phyloP scores from a whole-genome alignment of 2,113 vertebrate genomes.

The Chlorodrepanis virens region DNA sequence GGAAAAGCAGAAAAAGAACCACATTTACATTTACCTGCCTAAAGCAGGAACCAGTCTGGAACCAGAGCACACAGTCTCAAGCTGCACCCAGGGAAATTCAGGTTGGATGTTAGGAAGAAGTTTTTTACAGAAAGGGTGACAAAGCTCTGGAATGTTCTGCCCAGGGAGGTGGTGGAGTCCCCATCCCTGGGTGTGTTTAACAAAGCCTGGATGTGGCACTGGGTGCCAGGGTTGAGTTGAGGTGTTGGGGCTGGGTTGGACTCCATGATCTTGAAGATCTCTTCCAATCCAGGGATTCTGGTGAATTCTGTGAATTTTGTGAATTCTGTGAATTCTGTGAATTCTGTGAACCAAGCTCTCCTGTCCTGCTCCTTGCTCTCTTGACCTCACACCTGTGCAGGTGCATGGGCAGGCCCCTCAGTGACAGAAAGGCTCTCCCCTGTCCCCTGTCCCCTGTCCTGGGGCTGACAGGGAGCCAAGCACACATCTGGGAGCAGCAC shows the following conservation, averaged over 20 bases:
- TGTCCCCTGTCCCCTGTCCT: not conserved
- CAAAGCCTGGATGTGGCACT: not conserved
- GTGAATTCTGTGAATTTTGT: too few relatives aligned
- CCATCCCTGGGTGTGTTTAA: not conserved
- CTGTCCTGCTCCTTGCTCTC: not conserved
- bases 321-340: not conserved
- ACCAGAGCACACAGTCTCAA: not conserved
- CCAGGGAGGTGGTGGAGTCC: not conserved
- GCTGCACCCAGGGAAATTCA: not conserved
- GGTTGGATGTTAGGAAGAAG: not conserved
- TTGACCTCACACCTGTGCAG: not conserved
- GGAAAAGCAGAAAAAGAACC: not conserved
- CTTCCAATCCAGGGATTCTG: not conserved
- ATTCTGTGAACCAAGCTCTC: not conserved
- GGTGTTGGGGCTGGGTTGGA: not conserved
- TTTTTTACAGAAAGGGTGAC: not conserved
- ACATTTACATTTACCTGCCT: not conserved
- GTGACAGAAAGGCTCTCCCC: not conserved
- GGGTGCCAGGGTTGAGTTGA: not conserved
- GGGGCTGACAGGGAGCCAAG: not conserved
- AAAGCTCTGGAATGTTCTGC: not conserved
- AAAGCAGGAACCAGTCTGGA: not conserved
- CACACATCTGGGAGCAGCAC: fast-evolving
- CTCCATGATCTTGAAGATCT: not conserved
- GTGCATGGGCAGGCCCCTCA: fast-evolving